Conservation (phyloP, 2,888 invertebrate genomes). For the Beris morrisii region DNA sequence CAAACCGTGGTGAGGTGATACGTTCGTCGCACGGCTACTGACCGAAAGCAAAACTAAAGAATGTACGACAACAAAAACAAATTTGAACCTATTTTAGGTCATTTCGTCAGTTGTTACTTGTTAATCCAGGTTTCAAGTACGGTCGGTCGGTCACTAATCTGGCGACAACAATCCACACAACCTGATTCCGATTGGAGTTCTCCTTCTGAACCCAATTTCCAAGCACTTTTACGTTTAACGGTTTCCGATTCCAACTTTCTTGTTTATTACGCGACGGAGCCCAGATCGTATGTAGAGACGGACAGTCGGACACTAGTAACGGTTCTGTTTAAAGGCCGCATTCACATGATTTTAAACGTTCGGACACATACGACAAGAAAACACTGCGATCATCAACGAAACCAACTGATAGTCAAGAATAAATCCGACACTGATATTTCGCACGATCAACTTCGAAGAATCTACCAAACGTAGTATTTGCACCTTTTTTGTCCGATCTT, state of each 20-base stretch:
- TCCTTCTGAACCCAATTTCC: neutral
- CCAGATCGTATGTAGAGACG: constrained; percentile 1
- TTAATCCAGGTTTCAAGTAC: constrained; percentile 13
- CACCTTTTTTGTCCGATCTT: too few species aligned
- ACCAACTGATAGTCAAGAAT: constrained; percentile 7
- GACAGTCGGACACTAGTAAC: constrained; percentile 45
- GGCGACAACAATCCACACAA: too few species aligned
- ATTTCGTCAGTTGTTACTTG: constrained; percentile 12
- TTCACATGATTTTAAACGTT: constrained; percentile 29
- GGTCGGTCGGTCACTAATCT: too few species aligned
- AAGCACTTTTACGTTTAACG: constrained; percentile 28
- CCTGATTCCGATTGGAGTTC: neutral
- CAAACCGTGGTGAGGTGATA: too few species aligned
- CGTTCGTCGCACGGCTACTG: neutral
- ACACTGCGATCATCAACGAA: constrained; percentile 19
- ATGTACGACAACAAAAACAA: neutral
- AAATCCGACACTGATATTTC: constrained; percentile 1
- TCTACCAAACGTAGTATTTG: too few species aligned
- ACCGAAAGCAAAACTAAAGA: constrained; percentile 8
- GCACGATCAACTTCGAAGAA: constrained; percentile 6
- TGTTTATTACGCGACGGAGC: constrained; percentile 15
- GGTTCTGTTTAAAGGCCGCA: constrained; percentile 55
- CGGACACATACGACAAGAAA: constrained; percentile 27
- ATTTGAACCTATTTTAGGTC: constrained; percentile 17
- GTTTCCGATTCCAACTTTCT: constrained; percentile 19